phyloP scores from a whole-genome alignment of 2,797 vertebrate genomes.

The Alectoris magna region DNA sequence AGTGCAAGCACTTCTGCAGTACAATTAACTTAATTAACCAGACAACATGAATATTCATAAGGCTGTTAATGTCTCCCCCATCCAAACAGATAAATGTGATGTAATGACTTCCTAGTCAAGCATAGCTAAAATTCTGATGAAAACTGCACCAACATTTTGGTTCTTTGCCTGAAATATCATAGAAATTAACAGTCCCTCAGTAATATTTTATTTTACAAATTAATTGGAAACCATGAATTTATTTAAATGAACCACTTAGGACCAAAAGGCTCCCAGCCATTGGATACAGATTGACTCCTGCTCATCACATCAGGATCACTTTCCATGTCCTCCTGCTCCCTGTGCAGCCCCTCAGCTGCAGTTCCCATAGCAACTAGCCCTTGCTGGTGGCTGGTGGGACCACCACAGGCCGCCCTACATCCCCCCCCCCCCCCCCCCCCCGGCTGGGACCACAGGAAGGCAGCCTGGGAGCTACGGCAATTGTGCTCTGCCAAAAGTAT shows the following conservation, averaged over 20 bases:
- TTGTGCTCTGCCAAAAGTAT: slow-evolving; percentile 60
- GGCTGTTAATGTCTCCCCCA: slow-evolving; percentile 90
- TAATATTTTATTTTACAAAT: slow-evolving; percentile 83
- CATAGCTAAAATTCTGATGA: slow-evolving; percentile 88
- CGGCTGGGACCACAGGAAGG: slow-evolving; percentile 68
- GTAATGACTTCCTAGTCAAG: slow-evolving; percentile 91
- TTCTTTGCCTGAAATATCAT: slow-evolving; percentile 86
- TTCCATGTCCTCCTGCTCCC: slow-evolving; percentile 68
- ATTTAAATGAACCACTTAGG: slow-evolving; percentile 64
- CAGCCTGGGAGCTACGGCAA: slow-evolving; percentile 47
- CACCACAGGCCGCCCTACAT: slow-evolving; percentile 73
- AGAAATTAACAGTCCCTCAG: slow-evolving; percentile 83
- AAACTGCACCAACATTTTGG: slow-evolving; percentile 83
- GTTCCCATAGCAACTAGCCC: slow-evolving; percentile 82
- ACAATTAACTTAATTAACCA: slow-evolving; percentile 96
- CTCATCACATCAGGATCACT: slow-evolving; percentile 75
- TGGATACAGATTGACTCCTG: slow-evolving; percentile 63
- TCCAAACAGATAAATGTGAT: slow-evolving; percentile 91
- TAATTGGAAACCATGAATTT: slow-evolving; percentile 81
- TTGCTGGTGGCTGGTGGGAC: slow-evolving; percentile 77
- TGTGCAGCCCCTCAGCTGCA: slow-evolving; percentile 73
- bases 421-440: slow-evolving; percentile 34
- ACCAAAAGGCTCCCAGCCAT: slow-evolving; percentile 62
- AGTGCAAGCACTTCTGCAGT: slow-evolving; percentile 89
- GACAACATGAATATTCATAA: slow-evolving; percentile 93